Base-by-base conservation (phyloP, 2,797 vertebrate species). In the Poeciliopsis turneri region DNA sequence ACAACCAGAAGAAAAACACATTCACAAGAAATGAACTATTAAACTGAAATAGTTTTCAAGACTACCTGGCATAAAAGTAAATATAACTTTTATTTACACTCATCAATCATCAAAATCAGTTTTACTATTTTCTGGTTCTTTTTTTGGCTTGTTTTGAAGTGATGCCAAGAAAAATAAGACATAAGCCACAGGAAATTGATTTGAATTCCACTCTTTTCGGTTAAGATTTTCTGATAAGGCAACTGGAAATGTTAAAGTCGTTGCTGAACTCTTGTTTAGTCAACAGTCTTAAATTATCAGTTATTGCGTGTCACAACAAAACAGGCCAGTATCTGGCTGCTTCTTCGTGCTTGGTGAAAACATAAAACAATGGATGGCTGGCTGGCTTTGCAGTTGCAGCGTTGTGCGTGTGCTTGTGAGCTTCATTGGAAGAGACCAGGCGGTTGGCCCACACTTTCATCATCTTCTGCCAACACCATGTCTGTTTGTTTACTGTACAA, bases 401-500 rank as follows among this genome's bases (percentile, higher is more conserved):
- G 76, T 78, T 72, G 61, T 86, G 82, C 76, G 76, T 87, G 71
- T 89, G 79, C 81, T 73, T 85, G 79, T 72, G 78, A 74, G 77
- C 59, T 49, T 82, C 51, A 81, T 77, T 59, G 12, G 23, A 57
- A 82, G 30, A 72, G 77, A 84, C 66, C 25, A 28, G 88, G 78
- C 81, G 7, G 85, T 92, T 94, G 89, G 89, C 83, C 61, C 78
- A 23, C 61, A 79, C 87, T 90, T 85, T 82, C 78, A 87, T 64
- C 72, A 73, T 86, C 80, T 75, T 33, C 82, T 87, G 90, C 93
- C 88, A 93, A 78, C 75, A 45, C 75, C 53, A 84, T 78, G 71
- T 85, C 79, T 85, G 80, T 77, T 78, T 94, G 87, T 93, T 93
- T 87, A 92, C 82, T 78, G 84, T 88, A 89, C 78, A 87, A 75